These are phyloP conservation scores for Meandrina meandrites DNA, from an alignment of 92 coral and sea anemone species.

Conservation along the genomic window DNA sequence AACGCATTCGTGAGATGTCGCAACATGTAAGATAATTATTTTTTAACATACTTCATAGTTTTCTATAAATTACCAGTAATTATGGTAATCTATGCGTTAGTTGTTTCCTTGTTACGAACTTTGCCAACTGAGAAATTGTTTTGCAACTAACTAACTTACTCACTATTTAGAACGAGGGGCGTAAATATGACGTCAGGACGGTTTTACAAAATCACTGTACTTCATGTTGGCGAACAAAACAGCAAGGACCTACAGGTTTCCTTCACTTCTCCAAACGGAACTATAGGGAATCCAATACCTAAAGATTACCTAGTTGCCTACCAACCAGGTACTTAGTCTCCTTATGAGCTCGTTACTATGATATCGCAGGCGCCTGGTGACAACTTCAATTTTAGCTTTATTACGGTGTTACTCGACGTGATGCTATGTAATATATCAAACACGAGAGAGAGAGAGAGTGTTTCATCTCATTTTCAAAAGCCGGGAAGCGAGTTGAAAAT, in stretches of 20 bases:
- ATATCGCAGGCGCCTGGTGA: not conserved
- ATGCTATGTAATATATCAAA: too few relatives aligned
- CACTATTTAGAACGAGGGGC: not conserved
- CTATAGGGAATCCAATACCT: not conserved
- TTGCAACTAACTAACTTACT: too few relatives aligned
- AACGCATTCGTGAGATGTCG: constrained; percentile 1
- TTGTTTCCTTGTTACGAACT: not conserved
- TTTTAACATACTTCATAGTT: not conserved
- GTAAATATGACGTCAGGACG: constrained; percentile 23
- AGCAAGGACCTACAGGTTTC: not conserved
- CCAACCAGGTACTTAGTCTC: constrained; percentile 11
- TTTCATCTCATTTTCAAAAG: too few relatives aligned
- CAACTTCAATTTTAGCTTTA: too few relatives aligned
- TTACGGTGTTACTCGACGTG: too few relatives aligned
- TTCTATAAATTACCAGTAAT: not conserved
- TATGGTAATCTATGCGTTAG: not conserved
- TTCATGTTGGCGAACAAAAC: constrained; percentile 6
- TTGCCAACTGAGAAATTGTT: too few relatives aligned
- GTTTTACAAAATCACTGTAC: constrained; percentile 19
- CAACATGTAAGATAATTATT: constrained; percentile 5
- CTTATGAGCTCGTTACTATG: not conserved
- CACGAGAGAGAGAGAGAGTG: too few relatives aligned
- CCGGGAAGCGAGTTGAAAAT: too few relatives aligned
- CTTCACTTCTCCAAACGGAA: not conserved
- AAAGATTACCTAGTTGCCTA: constrained; percentile 17